Evolutionary conservation across 2,797 vertebrate genomes (phyloP).

Genomic region (Lepilemur septentrionalis): DNA sequence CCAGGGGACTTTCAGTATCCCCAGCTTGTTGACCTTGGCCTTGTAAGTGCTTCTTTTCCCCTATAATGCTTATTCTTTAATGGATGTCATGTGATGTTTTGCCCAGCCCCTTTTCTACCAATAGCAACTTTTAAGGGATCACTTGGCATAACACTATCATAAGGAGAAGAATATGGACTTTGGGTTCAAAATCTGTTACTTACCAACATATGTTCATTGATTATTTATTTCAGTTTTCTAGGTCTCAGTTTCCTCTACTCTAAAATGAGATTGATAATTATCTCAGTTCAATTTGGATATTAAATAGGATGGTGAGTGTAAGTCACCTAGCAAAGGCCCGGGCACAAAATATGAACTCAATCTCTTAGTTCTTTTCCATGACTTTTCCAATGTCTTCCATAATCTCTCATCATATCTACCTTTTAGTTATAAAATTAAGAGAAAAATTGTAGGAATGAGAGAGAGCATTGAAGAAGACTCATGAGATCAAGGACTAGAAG

Average conservation of each 20-base stretch:
- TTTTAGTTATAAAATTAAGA: conserved; percentile 6
- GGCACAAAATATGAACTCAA: not conserved
- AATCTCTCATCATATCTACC: not conserved
- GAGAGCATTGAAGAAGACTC: not conserved
- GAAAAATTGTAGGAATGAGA: not conserved
- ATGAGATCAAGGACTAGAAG: not conserved
- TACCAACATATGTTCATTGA: not conserved
- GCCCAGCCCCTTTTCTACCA: not conserved
- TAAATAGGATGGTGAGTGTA: not conserved
- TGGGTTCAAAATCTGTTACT: not conserved
- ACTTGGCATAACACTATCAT: not conserved
- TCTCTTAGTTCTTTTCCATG: not conserved
- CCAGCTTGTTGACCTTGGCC: not conserved
- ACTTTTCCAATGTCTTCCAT: not conserved
- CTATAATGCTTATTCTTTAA: not conserved
- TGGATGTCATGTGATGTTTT: not conserved
- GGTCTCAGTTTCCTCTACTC: not conserved
- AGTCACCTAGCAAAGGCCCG: not conserved
- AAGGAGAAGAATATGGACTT: not conserved
- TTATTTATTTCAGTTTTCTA: not conserved
- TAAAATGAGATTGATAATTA: not conserved
- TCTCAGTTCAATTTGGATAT: not conserved
- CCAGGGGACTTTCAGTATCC: not conserved
- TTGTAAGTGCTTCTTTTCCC: not conserved
- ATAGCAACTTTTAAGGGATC: not conserved